Conservation (phyloP, 53 echinoderm and acorn worm species). For the Echinometra lucunter region DNA sequence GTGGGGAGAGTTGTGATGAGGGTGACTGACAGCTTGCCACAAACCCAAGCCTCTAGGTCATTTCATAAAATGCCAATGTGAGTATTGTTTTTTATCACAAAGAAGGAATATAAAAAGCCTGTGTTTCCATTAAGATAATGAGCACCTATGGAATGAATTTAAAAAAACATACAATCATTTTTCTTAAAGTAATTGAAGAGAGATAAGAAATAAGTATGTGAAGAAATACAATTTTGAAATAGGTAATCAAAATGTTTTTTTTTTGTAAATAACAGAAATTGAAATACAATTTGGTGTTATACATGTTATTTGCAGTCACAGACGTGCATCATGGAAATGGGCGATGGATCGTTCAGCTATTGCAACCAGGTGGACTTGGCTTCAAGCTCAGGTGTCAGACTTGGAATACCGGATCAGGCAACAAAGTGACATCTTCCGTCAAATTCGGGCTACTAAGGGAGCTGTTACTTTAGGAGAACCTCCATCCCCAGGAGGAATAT, state of each 20-base stretch:
- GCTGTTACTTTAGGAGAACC: slow-evolving; percentile 87
- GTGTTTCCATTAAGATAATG: too few species aligned
- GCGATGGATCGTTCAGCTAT: slow-evolving; percentile 89
- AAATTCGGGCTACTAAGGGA: slow-evolving; percentile 93
- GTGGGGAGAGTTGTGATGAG: slow-evolving; percentile 93
- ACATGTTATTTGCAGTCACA: too few species aligned
- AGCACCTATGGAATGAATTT: too few species aligned
- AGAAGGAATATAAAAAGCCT: background rate
- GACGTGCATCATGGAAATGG: slow-evolving; percentile 96
- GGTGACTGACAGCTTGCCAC: slow-evolving; percentile 78
- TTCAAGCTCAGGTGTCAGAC: slow-evolving; percentile 97
- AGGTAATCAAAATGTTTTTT: too few species aligned
- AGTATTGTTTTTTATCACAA: slow-evolving; percentile 32
- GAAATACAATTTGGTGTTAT: too few species aligned
- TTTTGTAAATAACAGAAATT: too few species aligned
- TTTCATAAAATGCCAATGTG: slow-evolving; percentile 73
- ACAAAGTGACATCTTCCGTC: slow-evolving; percentile 94
- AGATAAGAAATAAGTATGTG: too few species aligned
- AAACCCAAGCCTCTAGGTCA: slow-evolving; percentile 69
- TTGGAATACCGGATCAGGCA: slow-evolving; percentile 97
- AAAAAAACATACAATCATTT: too few species aligned
- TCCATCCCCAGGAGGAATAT: slow-evolving; percentile 81
- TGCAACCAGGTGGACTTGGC: slow-evolving; percentile 97
- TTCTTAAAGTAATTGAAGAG: too few species aligned
- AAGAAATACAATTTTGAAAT: too few species aligned